phyloP scores from a whole-genome alignment of 2,113 vertebrate genomes.

The Rhinogobius similis region DNA sequence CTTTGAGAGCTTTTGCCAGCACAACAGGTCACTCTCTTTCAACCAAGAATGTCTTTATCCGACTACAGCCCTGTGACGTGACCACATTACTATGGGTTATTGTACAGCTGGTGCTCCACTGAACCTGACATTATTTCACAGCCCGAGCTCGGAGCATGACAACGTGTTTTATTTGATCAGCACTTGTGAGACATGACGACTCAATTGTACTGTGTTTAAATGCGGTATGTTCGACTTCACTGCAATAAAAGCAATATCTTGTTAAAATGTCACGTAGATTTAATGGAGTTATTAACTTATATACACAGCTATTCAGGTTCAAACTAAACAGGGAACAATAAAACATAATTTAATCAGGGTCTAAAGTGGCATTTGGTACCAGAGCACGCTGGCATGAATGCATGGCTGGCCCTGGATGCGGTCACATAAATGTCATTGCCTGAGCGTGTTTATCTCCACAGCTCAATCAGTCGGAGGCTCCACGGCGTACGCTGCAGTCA shows the following conservation, averaged over 20 bases:
- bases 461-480: conserved; percentile 9
- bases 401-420: conserved; percentile 15
- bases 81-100: too few relatives aligned
- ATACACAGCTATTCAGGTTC: not conserved
- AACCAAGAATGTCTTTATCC: too few relatives aligned
- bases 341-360: not conserved
- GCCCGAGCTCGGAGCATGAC: not conserved
- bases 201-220: not conserved
- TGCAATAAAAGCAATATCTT: not conserved
- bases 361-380: not conserved
- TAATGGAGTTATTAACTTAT: not conserved
- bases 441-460: conserved; percentile 22
- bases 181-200: not conserved
- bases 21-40: too few relatives aligned
- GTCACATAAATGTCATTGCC: conserved; percentile 37
- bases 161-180: not conserved
- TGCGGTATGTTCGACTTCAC: not conserved
- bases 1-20: too few relatives aligned
- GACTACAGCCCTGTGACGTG: too few relatives aligned
- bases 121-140: not conserved
- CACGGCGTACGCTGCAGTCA: not conserved
- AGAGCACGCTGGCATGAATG: conserved; percentile 4
- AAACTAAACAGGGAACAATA: not conserved
- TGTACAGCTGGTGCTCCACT: not conserved
- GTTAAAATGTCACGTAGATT: not conserved